Evolutionary conservation across 2,797 vertebrate genomes (phyloP).

Genomic region (Neostethus bicornis): DNA sequence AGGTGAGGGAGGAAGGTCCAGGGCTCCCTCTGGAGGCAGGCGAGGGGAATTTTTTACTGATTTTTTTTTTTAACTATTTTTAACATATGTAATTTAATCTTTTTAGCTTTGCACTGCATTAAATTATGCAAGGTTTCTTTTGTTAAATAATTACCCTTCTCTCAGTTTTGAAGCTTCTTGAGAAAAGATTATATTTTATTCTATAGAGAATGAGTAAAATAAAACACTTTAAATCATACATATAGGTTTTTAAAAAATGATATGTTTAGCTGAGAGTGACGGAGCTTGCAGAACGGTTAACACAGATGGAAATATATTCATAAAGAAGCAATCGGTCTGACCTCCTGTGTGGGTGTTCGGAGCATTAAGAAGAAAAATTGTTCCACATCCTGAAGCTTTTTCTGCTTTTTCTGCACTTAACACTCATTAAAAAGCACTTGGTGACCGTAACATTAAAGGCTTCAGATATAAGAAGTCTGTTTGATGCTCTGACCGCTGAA

Average conservation of each 20-base stretch:
- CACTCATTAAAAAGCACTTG: constrained; percentile 21
- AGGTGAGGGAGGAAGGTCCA: too few relatives aligned
- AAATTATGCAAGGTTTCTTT: too few relatives aligned
- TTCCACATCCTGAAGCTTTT: constrained; percentile 5
- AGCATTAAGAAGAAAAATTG: constrained; percentile 6
- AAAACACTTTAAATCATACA: background rate
- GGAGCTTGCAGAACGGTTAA: background rate
- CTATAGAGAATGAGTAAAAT: background rate
- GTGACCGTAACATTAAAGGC: constrained; percentile 14
- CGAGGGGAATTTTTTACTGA: too few relatives aligned
- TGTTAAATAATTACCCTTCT: too few relatives aligned
- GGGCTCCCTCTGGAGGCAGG: too few relatives aligned
- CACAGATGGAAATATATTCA: background rate
- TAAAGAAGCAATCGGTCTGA: background rate
- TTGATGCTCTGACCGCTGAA: constrained; percentile 16
- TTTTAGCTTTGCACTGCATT: too few relatives aligned
- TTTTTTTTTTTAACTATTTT: too few relatives aligned
- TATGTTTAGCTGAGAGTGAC: background rate
- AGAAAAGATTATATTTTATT: too few relatives aligned
- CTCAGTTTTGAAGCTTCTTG: too few relatives aligned
- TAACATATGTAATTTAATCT: too few relatives aligned
- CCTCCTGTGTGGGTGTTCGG: background rate
- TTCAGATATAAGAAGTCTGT: constrained; percentile 4
- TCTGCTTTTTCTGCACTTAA: constrained; percentile 30
- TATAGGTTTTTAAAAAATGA: background rate